Conservation (phyloP, 2,888 invertebrate species). For the Frankliniella fusca region DNA sequence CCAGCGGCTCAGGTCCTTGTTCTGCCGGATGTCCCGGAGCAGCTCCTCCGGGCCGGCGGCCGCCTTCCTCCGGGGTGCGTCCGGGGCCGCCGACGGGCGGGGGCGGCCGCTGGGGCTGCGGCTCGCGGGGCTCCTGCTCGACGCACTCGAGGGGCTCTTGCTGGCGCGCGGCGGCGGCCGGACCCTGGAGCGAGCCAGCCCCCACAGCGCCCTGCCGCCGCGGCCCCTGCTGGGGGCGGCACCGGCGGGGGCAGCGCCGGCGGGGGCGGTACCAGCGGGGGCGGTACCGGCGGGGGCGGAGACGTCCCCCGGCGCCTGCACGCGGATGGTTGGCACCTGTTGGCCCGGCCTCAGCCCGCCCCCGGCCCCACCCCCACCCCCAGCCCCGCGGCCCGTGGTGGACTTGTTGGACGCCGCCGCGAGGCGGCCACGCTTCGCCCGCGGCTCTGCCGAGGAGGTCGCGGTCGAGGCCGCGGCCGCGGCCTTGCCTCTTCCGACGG, state of each 20-base stretch:
- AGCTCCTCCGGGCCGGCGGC: constrained; percentile 27
- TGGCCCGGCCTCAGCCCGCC: neutral
- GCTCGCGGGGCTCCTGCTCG: constrained; percentile 12
- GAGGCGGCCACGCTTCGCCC: neutral
- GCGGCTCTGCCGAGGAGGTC: neutral
- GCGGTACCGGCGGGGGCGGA: neutral
- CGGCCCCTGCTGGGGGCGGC: neutral
- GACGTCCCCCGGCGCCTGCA: neutral
- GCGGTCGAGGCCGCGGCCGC: neutral
- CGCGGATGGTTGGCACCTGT: neutral
- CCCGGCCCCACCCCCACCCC: neutral
- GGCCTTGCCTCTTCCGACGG: neutral
- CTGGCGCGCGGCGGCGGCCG: constrained; percentile 28
- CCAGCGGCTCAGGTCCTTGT: constrained; percentile 40
- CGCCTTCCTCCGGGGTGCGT: neutral
- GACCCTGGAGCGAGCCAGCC: neutral
- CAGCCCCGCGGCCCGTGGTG: neutral
- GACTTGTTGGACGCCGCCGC: neutral
- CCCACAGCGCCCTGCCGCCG: neutral
- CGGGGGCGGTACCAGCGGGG: neutral
- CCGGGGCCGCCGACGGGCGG: neutral
- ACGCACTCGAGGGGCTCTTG: neutral
- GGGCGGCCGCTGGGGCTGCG: constrained; percentile 19
- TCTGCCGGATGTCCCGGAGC: constrained; percentile 36
- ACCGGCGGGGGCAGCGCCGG: neutral